Base-by-base conservation (phyloP, 1,140 invertebrate genomes). In the Cotesia chilonis region DNA sequence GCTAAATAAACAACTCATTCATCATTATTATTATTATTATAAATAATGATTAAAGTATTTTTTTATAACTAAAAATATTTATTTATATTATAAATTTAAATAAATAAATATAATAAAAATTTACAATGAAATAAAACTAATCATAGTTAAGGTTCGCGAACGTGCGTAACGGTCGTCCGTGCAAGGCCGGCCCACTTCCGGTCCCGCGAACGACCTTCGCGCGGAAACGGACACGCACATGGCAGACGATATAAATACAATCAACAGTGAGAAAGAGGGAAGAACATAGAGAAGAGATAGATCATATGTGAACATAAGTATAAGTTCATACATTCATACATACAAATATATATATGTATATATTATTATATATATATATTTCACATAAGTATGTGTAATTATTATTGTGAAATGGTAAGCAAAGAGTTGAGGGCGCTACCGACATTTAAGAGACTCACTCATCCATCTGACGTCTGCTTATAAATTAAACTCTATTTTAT, bases 121-220 rank as follows among this genome's bases (percentile, higher is more conserved):
- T 7, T 28, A 35, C 12, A 28, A 28, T 61, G 35, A 17, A 61
- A 47, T 47, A 10, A 65, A 47, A 36, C 41, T 47, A 47, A 47
- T 65, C 35, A 57, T 54, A 65, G 55, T 59, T 59, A 47, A 47
- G 71, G 60, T 77, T 76, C 78, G 72, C 74, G 76, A 75, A 59
- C 71, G 76, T 81, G 76, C 77, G 77, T 82, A 82, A 83, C 80
- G 82, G 82, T 79, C 79, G 80, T 80, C 73, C 81, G 74, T 66
- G 78, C 84, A 86, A 85, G 84, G 84, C 78, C 84, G 83, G 82
- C 78, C 77, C 79, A 86, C 81, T 86, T 85, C 84, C 84, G 84
- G 83, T 83, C 75, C 76, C 76, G 76, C 74, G 73, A 73, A 83
- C 81, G 83, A 83, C 83, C 83, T 85, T 85, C 83, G 81, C 78